Percentiles rank a stretch among this genome's conserved stretches.
These are phyloP conservation scores for Poeciliopsis turneri DNA, from an alignment of 2,797 vertebrate genomes.

Conservation along the genomic window DNA sequence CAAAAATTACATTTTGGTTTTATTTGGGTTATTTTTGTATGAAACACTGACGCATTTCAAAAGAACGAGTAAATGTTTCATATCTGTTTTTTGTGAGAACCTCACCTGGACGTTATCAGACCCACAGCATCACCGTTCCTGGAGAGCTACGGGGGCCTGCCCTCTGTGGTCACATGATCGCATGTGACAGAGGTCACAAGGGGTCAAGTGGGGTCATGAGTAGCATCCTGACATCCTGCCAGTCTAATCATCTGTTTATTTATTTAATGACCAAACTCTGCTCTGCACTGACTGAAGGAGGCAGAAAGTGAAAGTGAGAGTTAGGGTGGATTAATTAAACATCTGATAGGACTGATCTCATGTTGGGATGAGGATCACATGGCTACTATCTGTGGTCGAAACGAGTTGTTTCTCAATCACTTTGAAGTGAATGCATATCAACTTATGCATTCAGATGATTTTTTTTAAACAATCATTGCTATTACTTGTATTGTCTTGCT, in stretches of 20 bases:
- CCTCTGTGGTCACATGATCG: conserved; percentile 78
- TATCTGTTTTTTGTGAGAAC: background rate
- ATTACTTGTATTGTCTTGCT: background rate
- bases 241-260: conserved; percentile 80
- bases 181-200: conserved; percentile 80
- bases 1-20: background rate
- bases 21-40: background rate
- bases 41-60: background rate
- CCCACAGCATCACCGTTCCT: background rate
- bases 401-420: background rate
- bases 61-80: background rate
- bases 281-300: conserved; percentile 31
- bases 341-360: conserved; percentile 28
- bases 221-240: conserved; percentile 79
- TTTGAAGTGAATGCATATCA: background rate
- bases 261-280: conserved; percentile 63
- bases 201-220: conserved; percentile 84
- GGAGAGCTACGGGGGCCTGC: conserved; percentile 17
- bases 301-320: conserved; percentile 28
- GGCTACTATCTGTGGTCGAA: background rate
- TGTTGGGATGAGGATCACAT: background rate
- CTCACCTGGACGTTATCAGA: conserved; percentile 5
- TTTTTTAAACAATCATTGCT: background rate
- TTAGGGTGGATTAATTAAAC: conserved; percentile 39
- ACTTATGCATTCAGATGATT: background rate